A percentile compares a stretch with the other conserved stretches of the same genome.
These are phyloP conservation scores for Eucidaris tribuloides DNA, from an alignment of 35 echinoderm and acorn worm genomes.

Conservation along the genomic window DNA sequence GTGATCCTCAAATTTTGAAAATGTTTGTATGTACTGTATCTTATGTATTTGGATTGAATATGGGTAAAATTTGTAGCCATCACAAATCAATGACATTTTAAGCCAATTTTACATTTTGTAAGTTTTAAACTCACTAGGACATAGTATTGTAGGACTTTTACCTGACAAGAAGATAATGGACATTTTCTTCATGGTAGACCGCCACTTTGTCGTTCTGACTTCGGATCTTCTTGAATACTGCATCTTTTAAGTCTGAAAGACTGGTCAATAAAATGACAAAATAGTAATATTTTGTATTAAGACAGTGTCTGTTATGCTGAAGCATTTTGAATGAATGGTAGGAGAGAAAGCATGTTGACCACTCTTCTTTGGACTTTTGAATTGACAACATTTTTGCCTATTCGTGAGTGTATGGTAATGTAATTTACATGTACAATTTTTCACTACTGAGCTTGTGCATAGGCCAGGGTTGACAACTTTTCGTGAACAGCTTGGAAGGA, in stretches of 20 bases:
- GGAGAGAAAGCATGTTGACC: too few species aligned
- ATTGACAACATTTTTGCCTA: too few species aligned
- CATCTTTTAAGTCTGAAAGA: conserved; percentile 25
- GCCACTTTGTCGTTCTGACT: conserved; percentile 5
- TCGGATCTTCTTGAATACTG: not conserved
- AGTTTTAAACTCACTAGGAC: not conserved
- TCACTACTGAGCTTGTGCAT: too few species aligned
- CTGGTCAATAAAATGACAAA: not conserved
- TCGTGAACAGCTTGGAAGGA: too few species aligned
- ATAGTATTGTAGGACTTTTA: not conserved
- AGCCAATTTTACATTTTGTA: not conserved
- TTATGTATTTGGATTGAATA: not conserved
- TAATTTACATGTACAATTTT: too few species aligned
- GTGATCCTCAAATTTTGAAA: too few species aligned
- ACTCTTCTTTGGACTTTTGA: too few species aligned
- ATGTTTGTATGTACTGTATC: too few species aligned
- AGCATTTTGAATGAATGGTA: not conserved
- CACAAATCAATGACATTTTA: not conserved
- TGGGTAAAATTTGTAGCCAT: not conserved
- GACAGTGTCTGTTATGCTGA: not conserved
- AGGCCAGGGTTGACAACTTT: too few species aligned
- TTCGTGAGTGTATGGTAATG: too few species aligned
- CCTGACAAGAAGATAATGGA: conserved; percentile 40
- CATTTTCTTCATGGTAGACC: not conserved
- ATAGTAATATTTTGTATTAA: not conserved